Base-by-base conservation (phyloP, 2,797 vertebrate genomes). In the Gambusia yucatana region DNA sequence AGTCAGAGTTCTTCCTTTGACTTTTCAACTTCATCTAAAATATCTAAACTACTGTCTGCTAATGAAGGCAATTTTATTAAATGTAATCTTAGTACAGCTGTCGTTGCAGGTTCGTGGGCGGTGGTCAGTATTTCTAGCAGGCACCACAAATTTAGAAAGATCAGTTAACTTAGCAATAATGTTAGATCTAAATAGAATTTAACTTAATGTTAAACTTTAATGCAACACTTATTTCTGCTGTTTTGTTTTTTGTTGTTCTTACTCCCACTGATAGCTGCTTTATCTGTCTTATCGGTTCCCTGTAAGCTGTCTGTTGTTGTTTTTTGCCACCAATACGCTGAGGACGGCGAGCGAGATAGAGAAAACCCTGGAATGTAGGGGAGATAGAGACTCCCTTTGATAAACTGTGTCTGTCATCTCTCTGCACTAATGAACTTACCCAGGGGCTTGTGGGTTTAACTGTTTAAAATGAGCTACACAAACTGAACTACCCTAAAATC, bases 301-400 rank as follows among this genome's bases (percentile, higher is more conserved):
- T 59, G 77, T 67, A 7, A 43, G 82, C 79, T 80, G 78, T 67
- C 84, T 91, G 91, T 91, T 91, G 82, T 84, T 41, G 10, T 16
- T 70, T 82, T 82, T 90, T 93, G 90, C 93, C 90, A 6, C 1
- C 73, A 84, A 86, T 90, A 85, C 86, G 83, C 78, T 50, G 72
- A 89, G 83, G 85, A 88, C 86, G 82, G 91, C 48, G 78, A 85
- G 80, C 22, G 46, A 91, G 92, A 93, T 89, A 91, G 87, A 89
- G 77, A 84, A 89, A 89, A 86, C 80, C 73, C 69, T 81, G 93
- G 91, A 90, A 94, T 93, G 89, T 85, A 77, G 85, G 72, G 44
- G n/a, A 89, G 83, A 90, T 75, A 70, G 11, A 84, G 73, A 77
- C 84, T 82, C 72, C 78, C 71, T 83, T 52, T 87, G 88, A 90